A percentile compares a stretch with the other conserved stretches of the same genome.
Evolutionary conservation across 2,797 vertebrate species (phyloP).

Genomic region (Sebastes wilsoni): DNA sequence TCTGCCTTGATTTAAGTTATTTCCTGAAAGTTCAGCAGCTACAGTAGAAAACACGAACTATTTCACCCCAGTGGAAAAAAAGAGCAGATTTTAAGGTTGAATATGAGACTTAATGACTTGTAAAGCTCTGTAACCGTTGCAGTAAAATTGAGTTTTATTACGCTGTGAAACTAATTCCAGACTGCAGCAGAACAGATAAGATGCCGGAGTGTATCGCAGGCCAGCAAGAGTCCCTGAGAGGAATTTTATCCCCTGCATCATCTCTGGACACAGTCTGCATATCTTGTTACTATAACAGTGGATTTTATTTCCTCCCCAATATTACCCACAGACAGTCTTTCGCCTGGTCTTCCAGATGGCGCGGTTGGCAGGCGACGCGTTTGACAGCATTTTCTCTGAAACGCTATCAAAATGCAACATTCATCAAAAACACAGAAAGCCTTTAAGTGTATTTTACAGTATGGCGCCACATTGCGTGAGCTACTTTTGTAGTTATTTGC

Average conservation of each 20-base stretch:
- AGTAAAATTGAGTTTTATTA: constrained; percentile 50
- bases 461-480: neutral
- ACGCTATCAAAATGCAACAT: constrained; percentile 44
- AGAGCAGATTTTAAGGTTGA: constrained; percentile 22
- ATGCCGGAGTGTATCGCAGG: constrained; percentile 14
- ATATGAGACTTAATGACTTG: constrained; percentile 47
- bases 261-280: constrained; percentile 39
- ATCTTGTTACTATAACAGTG: constrained; percentile 19
- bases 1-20: constrained; percentile 9
- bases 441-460: constrained; percentile 15
- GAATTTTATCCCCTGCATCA: constrained; percentile 27
- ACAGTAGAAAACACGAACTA: neutral
- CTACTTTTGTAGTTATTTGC: neutral
- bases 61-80: neutral
- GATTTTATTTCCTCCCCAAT: neutral
- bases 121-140: constrained; percentile 37
- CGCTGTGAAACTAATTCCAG: constrained; percentile 41
- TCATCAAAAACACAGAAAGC: constrained; percentile 24
- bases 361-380: constrained; percentile 47
- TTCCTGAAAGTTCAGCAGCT: constrained; percentile 10
- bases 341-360: constrained; percentile 60
- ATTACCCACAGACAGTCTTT: constrained; percentile 34
- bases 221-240: constrained; percentile 24
- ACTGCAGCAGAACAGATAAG: constrained; percentile 30
- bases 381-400: constrained; percentile 53